These are phyloP conservation scores for Ellobium chinense DNA, from an alignment of 2,888 invertebrate species.

Conservation along the genomic window DNA sequence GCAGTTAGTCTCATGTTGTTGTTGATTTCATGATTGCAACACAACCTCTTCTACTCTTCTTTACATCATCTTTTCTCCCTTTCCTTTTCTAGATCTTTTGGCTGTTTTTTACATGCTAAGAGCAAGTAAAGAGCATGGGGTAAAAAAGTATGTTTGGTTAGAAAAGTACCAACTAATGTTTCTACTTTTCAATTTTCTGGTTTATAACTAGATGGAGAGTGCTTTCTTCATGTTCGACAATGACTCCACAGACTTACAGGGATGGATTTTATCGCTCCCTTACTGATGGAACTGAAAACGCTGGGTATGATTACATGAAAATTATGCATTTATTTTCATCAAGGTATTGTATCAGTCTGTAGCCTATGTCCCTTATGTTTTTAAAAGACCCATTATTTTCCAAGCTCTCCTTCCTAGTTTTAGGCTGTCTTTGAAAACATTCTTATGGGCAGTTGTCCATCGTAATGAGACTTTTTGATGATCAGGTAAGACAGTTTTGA, in stretches of 20 bases:
- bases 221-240: conserved; percentile 47
- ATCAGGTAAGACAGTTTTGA: not conserved
- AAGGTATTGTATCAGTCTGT: conserved; percentile 45
- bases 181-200: conserved; percentile 43
- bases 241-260: conserved; percentile 42
- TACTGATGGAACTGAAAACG: conserved; percentile 40
- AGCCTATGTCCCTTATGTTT: not conserved
- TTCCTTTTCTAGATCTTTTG: not conserved
- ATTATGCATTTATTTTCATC: conserved; percentile 38
- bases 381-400: not conserved
- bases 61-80: not conserved
- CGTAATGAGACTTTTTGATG: not conserved
- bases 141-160: not conserved
- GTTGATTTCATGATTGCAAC: no score
- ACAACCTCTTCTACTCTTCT: no score
- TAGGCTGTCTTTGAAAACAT: not conserved
- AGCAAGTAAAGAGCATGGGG: no score
- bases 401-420: not conserved
- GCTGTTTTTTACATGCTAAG: no score
- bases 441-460: not conserved
- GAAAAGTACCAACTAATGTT: conserved; percentile 26
- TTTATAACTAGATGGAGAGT: conserved; percentile 48
- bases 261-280: conserved; percentile 26
- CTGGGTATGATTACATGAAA: conserved; percentile 46
- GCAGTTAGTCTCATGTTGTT: no score